Evolutionary conservation across 2,888 invertebrate genomes (phyloP).

Genomic region (Alsophila aescularia): DNA sequence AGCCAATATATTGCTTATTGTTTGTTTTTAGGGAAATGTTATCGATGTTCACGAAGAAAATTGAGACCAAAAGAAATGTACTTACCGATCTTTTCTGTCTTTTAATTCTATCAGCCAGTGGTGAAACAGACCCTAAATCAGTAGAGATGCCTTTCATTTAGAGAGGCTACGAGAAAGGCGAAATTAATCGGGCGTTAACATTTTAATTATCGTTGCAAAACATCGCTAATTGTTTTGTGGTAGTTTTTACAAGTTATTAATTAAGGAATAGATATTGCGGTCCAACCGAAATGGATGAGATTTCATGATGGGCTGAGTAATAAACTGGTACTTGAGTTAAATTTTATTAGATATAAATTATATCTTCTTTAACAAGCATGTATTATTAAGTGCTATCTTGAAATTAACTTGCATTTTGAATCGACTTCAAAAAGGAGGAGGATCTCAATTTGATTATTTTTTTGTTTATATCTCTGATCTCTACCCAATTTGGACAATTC

Average conservation of each 20-base stretch:
- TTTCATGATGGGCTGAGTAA: not conserved
- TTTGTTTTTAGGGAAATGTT: too few species aligned
- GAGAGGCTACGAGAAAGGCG: constrained; percentile 54
- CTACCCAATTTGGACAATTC: too few species aligned
- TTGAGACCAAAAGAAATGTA: too few species aligned
- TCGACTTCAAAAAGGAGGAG: too few species aligned
- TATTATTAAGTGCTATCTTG: too few species aligned
- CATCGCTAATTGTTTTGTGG: constrained; percentile 38
- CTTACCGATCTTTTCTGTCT: not conserved
- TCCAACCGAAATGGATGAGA: not conserved
- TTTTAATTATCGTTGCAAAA: constrained; percentile 40
- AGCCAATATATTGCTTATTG: too few species aligned
- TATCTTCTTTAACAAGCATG: too few species aligned
- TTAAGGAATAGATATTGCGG: constrained; percentile 5
- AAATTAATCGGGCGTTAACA: constrained; percentile 39
- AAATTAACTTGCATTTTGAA: too few species aligned
- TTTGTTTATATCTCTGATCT: too few species aligned
- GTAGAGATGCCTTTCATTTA: constrained; percentile 48
- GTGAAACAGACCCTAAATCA: constrained; percentile 11
- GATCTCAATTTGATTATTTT: too few species aligned
- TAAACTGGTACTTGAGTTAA: not conserved
- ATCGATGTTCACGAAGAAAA: too few species aligned
- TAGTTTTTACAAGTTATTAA: constrained; percentile 14
- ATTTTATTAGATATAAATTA: too few species aligned
- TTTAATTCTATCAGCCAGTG: not conserved